Conservation (phyloP, 2,888 invertebrate species). For the Coleophora deauratella region DNA sequence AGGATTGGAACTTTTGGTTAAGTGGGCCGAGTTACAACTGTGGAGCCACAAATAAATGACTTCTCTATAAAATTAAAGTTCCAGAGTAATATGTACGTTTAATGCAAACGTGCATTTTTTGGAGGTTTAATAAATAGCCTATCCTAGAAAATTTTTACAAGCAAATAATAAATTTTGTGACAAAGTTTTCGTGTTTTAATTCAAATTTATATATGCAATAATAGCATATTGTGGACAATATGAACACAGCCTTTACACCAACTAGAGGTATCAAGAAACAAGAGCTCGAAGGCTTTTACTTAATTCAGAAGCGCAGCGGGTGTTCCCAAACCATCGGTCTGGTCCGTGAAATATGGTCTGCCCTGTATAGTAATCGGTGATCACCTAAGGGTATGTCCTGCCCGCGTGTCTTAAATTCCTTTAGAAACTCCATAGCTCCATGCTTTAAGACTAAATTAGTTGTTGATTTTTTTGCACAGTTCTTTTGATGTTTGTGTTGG, state of each 20-base stretch:
- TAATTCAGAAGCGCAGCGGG: conserved; percentile 83
- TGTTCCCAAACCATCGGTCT: conserved; percentile 69
- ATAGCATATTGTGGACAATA: neutral
- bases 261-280: conserved; percentile 70
- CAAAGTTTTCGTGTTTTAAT: too few relatives aligned
- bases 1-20: too few relatives aligned
- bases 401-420: conserved; percentile 50
- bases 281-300: conserved; percentile 82
- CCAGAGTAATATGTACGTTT: too few relatives aligned
- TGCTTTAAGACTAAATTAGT: conserved; percentile 30
- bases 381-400: conserved; percentile 59
- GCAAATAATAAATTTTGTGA: too few relatives aligned
- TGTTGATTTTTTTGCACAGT: conserved; percentile 13
- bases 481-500: too few relatives aligned
- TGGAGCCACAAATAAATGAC: too few relatives aligned
- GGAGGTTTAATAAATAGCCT: too few relatives aligned
- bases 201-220: too few relatives aligned
- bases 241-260: conserved; percentile 34
- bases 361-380: conserved; percentile 34
- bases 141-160: too few relatives aligned
- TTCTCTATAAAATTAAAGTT: too few relatives aligned
- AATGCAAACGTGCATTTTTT: too few relatives aligned
- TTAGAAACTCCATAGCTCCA: conserved; percentile 34
- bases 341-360: conserved; percentile 69
- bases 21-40: too few relatives aligned